Evolutionary conservation across 2,113 vertebrate species (phyloP).

Genomic region (Archilochus colubris): DNA sequence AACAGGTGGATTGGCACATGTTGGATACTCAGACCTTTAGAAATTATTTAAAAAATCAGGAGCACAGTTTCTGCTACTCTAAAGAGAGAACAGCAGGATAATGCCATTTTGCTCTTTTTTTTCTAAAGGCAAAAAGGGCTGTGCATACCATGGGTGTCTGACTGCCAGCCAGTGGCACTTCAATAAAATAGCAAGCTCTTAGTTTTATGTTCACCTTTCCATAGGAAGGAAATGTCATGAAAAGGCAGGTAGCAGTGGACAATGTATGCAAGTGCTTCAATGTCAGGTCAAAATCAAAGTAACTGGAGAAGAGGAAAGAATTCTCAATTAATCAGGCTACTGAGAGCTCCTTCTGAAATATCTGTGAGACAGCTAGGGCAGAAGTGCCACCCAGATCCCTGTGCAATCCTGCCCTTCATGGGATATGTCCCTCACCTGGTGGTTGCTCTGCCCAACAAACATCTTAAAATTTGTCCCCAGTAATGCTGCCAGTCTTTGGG

Average conservation of each 20-base stretch:
- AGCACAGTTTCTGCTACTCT: not conserved
- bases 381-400: accelerated
- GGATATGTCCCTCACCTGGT: not conserved
- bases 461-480: not conserved
- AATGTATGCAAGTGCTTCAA: not conserved
- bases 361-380: too few species aligned
- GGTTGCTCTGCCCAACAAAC: not conserved
- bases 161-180: not conserved
- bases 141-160: not conserved
- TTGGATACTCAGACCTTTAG: not conserved
- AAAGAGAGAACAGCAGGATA: not conserved
- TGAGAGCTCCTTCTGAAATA: not conserved
- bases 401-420: not conserved
- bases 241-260: not conserved
- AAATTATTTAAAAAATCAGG: not conserved
- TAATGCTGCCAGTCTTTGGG: not conserved
- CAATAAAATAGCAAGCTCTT: not conserved
- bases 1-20: not conserved
- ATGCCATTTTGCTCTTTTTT: not conserved
- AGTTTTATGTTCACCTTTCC: not conserved
- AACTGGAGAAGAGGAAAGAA: not conserved
- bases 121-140: not conserved
- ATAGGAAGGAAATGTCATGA: not conserved
- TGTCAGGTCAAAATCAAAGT: not conserved
- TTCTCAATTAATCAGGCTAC: not conserved